Percentiles rank a stretch among this genome's conserved stretches.
Evolutionary conservation across 2,888 invertebrate species (phyloP).

Genomic region (Synanthedon vespiformis): DNA sequence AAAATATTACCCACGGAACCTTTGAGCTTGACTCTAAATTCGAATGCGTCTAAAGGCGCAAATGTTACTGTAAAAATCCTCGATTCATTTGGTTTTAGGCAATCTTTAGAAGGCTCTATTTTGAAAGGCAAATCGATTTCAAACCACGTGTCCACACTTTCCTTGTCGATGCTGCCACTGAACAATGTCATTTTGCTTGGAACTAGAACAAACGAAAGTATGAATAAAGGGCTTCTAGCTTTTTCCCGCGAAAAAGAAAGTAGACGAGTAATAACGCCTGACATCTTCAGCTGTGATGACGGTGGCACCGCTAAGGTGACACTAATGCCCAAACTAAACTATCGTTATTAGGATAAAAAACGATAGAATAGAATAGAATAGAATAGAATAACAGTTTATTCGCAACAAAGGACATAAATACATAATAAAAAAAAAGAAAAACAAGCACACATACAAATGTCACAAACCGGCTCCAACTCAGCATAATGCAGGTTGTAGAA

Average conservation of each 20-base stretch:
- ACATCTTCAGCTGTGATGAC: too few species aligned
- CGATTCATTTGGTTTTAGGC: slow-evolving; percentile 49
- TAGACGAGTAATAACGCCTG: not conserved
- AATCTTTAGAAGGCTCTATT: slow-evolving; percentile 55
- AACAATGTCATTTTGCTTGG: slow-evolving; percentile 47
- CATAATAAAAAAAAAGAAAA: too few species aligned
- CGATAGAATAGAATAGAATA: too few species aligned
- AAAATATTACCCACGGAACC: slow-evolving; percentile 39
- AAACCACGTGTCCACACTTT: slow-evolving; percentile 56
- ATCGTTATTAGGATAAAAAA: too few species aligned
- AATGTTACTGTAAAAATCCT: slow-evolving; percentile 61
- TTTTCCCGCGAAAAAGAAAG: slow-evolving; percentile 2
- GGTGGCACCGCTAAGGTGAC: too few species aligned
- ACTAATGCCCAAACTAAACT: too few species aligned
- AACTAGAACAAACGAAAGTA: not conserved
- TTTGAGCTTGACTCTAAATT: slow-evolving; percentile 53
- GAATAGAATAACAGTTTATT: too few species aligned
- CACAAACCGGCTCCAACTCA: too few species aligned
- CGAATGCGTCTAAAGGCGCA: slow-evolving; percentile 65
- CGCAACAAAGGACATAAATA: too few species aligned
- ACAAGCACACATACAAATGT: too few species aligned
- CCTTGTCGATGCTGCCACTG: slow-evolving; percentile 37
- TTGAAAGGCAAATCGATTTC: slow-evolving; percentile 61
- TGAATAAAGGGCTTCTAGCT: slow-evolving; percentile 15
- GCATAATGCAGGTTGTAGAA: too few species aligned